A percentile compares a stretch with the other conserved stretches of the same genome.
phyloP scores from a whole-genome alignment of 2,888 invertebrate species.

The Caenorhabditis uteleia region DNA sequence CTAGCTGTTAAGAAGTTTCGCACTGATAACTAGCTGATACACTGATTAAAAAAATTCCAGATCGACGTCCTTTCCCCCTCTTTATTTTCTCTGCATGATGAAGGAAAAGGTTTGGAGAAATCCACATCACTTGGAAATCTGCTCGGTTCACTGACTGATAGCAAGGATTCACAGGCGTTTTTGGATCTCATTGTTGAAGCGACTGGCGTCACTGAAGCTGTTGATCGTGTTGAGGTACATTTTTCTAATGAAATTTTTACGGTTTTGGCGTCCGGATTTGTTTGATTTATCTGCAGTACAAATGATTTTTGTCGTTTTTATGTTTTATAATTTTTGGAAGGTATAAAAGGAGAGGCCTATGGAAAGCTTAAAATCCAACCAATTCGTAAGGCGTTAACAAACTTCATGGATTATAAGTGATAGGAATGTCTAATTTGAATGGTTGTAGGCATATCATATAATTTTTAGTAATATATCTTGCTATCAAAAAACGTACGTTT shows the following conservation, averaged over 20 bases:
- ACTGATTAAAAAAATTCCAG: no score
- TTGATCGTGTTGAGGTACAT: constrained; percentile 24
- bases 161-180: constrained; percentile 28
- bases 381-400: no score
- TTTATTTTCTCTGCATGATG: constrained; percentile 29
- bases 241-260: constrained; percentile 1
- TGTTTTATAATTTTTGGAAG: background rate
- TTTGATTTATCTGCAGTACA: background rate
- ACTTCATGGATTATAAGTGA: no score
- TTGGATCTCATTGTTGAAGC: constrained; percentile 32
- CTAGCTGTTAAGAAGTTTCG: constrained; percentile 23
- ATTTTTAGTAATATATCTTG: no score
- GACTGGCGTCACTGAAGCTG: constrained; percentile 29
- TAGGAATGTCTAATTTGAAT: no score
- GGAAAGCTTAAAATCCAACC: background rate
- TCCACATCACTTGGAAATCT: constrained; percentile 30
- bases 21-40: no score
- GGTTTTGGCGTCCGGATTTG: background rate
- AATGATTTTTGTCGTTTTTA: background rate
- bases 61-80: constrained; percentile 37
- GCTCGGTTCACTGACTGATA: constrained; percentile 16
- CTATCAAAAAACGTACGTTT: no score
- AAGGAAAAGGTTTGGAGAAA: constrained; percentile 29
- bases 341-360: background rate
- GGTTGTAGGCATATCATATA: no score